Base-by-base conservation (phyloP, 2,888 invertebrate genomes). In the Dynastes hyllus region DNA sequence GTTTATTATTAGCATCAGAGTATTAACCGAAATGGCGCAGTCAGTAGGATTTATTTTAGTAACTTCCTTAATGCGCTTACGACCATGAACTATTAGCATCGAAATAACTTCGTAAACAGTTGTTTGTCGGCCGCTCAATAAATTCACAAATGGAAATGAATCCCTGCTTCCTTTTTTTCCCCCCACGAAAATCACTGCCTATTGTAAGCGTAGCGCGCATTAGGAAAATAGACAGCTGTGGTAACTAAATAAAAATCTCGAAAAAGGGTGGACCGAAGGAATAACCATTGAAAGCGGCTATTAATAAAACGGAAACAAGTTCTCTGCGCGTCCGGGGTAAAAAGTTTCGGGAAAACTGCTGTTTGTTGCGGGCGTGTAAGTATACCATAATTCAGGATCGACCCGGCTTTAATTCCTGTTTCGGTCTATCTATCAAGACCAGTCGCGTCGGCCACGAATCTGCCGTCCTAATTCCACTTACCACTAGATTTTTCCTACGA, bases 361-460 rank as follows among this genome's bases (percentile, higher is more conserved):
- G 84, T 85, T 84, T 85, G 85, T 85, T 84, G 82, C 84, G 83
- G 84, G 82, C 83, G 84, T 84, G 85, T 85, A 85, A 85, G 84
- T 82, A 84, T 84, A 79, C 84, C 83, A 85, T 86, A 86, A 86
- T 82, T 86, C 85, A 86, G 86, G 86, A 86, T 86, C 84, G 85
- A 83, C 81, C 80, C 79, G 82, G 84, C 83, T 84, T 83, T 83
- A 85, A 85, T 86, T 85, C 85, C 81, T 82, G 83, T 84, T 83
- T 83, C 81, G 81, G 81, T 83, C 86, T 86, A 86, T 86, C 86
- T 86, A 86, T 86, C 86, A 86, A 84, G 80, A 78, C 83, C 86
- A 86, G 85, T 67, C 76, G 73, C 73, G 58, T 45, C 40, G 73
- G 73, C 73, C 58, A 58, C 40, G 73, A 11, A 58, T 58, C 40